Base-by-base conservation (phyloP, 2,888 invertebrate genomes). In the Drosophila pseudotalamancana region DNA sequence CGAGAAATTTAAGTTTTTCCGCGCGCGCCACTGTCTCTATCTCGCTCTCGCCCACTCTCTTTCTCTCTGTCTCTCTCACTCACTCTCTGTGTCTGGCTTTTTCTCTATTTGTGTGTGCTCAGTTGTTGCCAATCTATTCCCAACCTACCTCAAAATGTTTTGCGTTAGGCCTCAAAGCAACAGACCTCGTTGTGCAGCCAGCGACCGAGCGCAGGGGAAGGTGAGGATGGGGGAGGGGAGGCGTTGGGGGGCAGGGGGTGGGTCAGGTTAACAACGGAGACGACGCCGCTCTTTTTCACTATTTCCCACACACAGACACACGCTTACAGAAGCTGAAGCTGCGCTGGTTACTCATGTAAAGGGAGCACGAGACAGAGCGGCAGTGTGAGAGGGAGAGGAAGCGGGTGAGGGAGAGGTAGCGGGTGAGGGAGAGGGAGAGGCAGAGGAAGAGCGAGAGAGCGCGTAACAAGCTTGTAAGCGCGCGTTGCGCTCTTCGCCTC, bases 131-230 rank as follows among this genome's bases (percentile, higher is more conserved):
- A 87, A 87, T 77, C 81, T 87, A 85, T 88, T 90, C 90, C 84
- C 89, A 89, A 89, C 89, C 89, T 89, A 89, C 89, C 89, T 89
- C 89, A 89, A 89, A 83, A 77, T 72, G 80, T 88, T 89, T 89
- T 87, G 73, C 83, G 86, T 89, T 89, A 89, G 80, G 86, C 87
- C 85, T 85, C 75, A 86, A 77, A 84, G 75, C 83, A 77, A 77
- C 80, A 73, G 84, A 77, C 83, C 83, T 73, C 76, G 85, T 80
- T 80, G 72, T 78, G 70, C 67, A 57, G 61, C 31, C 25, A 29
- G 35, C 19, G 29, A 29, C 29, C 16, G 49, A 27, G 6, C 43
- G 5, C n/a, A n/a, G n/a, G n/a, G n/a, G n/a, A n/a, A n/a, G n/a
- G n/a, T n/a, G n/a, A n/a, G n/a, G n/a, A n/a, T n/a, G n/a, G n/a